phyloP scores from a whole-genome alignment of 2,113 vertebrate genomes.

The Neopipo cinnamomea region DNA sequence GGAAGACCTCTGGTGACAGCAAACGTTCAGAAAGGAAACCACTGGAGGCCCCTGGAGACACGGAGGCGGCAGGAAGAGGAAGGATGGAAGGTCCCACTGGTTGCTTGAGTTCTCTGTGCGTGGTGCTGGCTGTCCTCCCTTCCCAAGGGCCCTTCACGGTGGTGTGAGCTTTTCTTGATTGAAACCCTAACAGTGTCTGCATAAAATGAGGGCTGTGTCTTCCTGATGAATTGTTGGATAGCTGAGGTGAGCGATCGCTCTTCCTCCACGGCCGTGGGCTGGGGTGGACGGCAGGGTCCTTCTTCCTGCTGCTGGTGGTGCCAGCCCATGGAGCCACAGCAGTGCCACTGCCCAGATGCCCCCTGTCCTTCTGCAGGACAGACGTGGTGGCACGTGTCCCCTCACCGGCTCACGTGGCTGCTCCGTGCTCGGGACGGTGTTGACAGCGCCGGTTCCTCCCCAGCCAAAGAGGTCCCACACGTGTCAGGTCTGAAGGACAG shows the following conservation, averaged over 20 bases:
- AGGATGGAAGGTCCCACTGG: not conserved
- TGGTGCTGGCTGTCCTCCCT: not conserved
- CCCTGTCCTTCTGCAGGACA: not conserved
- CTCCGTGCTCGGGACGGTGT: not conserved
- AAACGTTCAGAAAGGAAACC: not conserved
- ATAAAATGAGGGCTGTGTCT: not conserved
- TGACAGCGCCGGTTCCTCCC: too few species aligned
- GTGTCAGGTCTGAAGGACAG: not conserved
- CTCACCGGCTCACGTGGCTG: accelerated
- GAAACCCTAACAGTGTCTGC: not conserved
- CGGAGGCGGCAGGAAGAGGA: not conserved
- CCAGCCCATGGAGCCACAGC: not conserved
- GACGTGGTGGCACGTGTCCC: not conserved
- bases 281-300: not conserved
- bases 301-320: not conserved
- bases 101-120: not conserved
- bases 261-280: not conserved
- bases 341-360: not conserved
- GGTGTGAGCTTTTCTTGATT: not conserved
- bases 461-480: not conserved
- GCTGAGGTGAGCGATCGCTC: not conserved
- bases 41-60: not conserved
- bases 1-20: not conserved
- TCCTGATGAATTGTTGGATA: not conserved
- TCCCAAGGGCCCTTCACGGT: not conserved